phyloP scores from a whole-genome alignment of 2,888 invertebrate genomes.

The Amblyjoppa fuscipennis region DNA sequence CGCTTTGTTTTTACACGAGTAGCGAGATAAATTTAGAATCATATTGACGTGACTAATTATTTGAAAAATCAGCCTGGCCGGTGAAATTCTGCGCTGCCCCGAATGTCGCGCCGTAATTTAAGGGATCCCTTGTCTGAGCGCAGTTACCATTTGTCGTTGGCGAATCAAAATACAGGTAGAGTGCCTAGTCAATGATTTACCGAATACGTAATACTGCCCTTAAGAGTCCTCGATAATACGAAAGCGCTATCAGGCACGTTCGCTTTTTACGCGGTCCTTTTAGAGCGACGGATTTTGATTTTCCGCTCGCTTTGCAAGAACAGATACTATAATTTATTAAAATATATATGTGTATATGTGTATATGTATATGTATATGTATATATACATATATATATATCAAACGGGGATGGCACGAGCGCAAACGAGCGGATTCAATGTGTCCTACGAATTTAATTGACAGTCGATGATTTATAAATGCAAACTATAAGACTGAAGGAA shows the following conservation, averaged over 20 bases:
- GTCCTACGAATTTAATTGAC: constrained; percentile 47
- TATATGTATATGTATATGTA: neutral
- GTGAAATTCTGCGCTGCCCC: neutral
- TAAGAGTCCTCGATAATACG: constrained; percentile 37
- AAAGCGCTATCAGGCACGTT: constrained; percentile 35
- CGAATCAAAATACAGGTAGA: constrained; percentile 73
- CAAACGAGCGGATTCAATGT: constrained; percentile 23
- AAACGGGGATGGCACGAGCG: constrained; percentile 11
- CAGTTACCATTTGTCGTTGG: constrained; percentile 65
- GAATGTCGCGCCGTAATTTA: constrained; percentile 2
- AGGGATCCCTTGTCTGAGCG: constrained; percentile 10
- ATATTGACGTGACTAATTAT: neutral
- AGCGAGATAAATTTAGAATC: neutral
- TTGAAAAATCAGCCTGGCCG: neutral
- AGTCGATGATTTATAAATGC: constrained; percentile 57
- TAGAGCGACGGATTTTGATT: constrained; percentile 14
- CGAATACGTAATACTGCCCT: constrained; percentile 64
- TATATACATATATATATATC: neutral
- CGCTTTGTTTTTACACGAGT: neutral
- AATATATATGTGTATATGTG: constrained; percentile 29
- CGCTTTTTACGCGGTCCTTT: constrained; percentile 25
- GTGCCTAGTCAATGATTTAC: constrained; percentile 74
- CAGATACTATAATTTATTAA: constrained; percentile 6
- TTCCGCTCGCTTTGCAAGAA: constrained; percentile 38
- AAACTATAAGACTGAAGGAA: constrained; percentile 71